Base-by-base conservation (phyloP, 2,888 invertebrate species). In the Heteromyza rotundicornis region DNA sequence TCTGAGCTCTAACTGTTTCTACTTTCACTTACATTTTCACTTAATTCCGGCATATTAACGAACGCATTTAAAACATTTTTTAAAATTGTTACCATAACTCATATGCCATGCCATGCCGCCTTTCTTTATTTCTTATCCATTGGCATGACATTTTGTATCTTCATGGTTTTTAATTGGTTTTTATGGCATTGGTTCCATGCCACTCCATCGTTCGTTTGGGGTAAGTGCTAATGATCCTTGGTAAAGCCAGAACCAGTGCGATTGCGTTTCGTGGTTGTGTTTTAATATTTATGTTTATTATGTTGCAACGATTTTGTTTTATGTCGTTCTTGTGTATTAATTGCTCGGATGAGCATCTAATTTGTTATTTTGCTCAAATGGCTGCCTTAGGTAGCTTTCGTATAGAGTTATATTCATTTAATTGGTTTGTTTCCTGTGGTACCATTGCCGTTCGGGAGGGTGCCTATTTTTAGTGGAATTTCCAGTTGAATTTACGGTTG, bases 251-350 rank as follows among this genome's bases (percentile, higher is more conserved):
- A 5, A 16, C 1, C 7, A 1, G 44, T 24, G 44, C 14, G 49
- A 14, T 3, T 27, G 57, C 17, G 35, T 40, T 32, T n/a, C n/a
- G 47, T 17, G 27, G 14, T 23, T 57, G 20, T 27, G 14, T 22
- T 36, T 19, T 55, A 75, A 74, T 78, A 78, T 80, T 80, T 79
- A 80, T 80, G 77, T 74, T 79, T 78, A 77, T 78, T 76, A 76
- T 79, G 79, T 73, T 78, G 76, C 68, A 71, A 74, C 66, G 67
- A 67, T 69, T 71, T 69, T 64, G 65, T 69, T 71, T 68, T 65
- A 68, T 68, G 65, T 64, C 67, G 63, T 62, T 65, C 60, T 23
- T 70, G 71, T 70, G 65, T 67, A 72, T 73, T 79, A 79, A 78
- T 80, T 79, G 75, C 72, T 68, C 73, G 72, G 73, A 72, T 75